phyloP scores from a whole-genome alignment of 2,888 invertebrate genomes.

The Hyalella azteca region DNA sequence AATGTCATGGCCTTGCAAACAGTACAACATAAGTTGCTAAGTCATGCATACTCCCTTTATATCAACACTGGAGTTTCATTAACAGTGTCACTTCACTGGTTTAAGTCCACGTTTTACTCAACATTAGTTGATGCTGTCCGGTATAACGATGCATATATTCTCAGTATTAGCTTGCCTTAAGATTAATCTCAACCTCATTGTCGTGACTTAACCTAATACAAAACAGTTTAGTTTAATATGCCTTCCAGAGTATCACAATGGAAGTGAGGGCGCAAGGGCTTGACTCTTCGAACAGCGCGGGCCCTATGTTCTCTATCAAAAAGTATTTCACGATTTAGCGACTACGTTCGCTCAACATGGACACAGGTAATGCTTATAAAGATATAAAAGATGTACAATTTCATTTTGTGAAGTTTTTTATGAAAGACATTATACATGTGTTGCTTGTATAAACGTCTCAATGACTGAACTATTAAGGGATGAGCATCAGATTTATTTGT shows the following conservation, averaged over 20 bases:
- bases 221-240: conserved; percentile 14
- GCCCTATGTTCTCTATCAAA: conserved; percentile 27
- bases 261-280: background rate
- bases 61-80: conserved; percentile 9
- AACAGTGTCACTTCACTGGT: conserved; percentile 16
- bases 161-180: conserved; percentile 32
- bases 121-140: conserved; percentile 15
- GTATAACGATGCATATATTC: conserved; percentile 35
- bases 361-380: conserved; percentile 34
- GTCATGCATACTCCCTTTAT: background rate
- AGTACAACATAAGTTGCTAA: conserved; percentile 13
- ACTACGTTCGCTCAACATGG: conserved; percentile 35
- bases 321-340: conserved; percentile 35
- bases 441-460: conserved; percentile 30
- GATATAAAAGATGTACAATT: conserved; percentile 37
- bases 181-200: conserved; percentile 2
- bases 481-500: conserved; percentile 27
- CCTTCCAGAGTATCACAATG: conserved; percentile 29
- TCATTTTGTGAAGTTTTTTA: conserved; percentile 30
- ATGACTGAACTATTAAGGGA: conserved; percentile 32
- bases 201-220: conserved; percentile 34
- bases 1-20: conserved; percentile 17
- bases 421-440: conserved; percentile 36
- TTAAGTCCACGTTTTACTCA: background rate
- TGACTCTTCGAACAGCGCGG: background rate